Evolutionary conservation across 2,113 vertebrate genomes (phyloP).

Genomic region (Charadrius vociferus): DNA sequence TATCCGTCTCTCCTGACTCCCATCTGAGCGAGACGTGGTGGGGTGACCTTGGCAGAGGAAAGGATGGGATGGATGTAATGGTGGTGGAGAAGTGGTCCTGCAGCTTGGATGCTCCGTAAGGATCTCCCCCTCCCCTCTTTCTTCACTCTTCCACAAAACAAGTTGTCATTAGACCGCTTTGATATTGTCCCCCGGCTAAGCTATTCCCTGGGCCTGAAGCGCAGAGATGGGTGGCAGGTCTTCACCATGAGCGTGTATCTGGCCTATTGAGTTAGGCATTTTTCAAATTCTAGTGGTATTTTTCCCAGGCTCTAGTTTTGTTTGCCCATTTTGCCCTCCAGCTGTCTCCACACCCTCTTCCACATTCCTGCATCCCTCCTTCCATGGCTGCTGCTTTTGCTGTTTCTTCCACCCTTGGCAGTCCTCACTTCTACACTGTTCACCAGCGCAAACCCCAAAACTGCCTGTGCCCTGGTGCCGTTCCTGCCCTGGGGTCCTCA

Average conservation of each 20-base stretch:
- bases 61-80: neutral
- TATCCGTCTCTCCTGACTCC: neutral
- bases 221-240: neutral
- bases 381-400: accelerated
- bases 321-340: neutral
- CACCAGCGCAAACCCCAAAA: neutral
- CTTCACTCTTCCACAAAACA: neutral
- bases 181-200: neutral
- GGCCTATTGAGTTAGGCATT: neutral
- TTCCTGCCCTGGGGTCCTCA: neutral
- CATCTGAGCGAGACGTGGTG: neutral
- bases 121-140: neutral
- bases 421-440: neutral
- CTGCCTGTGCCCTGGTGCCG: neutral
- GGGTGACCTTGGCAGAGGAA: neutral
- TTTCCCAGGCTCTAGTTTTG: neutral
- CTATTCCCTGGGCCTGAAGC: neutral
- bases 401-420: neutral
- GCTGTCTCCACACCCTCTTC: neutral
- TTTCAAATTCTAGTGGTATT: neutral
- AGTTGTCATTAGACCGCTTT: neutral
- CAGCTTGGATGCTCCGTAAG: neutral
- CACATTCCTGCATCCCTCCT: neutral
- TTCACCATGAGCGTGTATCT: neutral
- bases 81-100: neutral